phyloP scores from a whole-genome alignment of 2,797 vertebrate species.

The Steatocranus sp. region DNA sequence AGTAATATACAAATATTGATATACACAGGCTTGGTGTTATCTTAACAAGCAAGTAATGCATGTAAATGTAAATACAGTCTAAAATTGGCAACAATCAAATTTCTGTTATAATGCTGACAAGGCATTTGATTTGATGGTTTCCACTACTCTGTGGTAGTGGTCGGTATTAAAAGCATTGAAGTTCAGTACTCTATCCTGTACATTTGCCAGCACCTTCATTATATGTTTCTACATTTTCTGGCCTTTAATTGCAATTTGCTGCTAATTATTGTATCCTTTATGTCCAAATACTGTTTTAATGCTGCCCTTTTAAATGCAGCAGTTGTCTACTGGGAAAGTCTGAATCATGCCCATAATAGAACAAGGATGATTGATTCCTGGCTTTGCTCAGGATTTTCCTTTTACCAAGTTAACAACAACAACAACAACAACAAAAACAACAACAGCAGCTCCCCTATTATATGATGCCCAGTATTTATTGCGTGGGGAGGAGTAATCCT shows the following conservation, averaged over 20 bases:
- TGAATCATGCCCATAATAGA: slow-evolving; percentile 56
- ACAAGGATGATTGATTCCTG: slow-evolving; percentile 51
- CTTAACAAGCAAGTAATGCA: background rate
- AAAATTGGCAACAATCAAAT: background rate
- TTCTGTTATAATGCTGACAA: background rate
- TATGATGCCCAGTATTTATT: slow-evolving; percentile 38
- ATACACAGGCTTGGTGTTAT: background rate
- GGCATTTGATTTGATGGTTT: background rate
- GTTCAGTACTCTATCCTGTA: background rate
- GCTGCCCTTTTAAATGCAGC: slow-evolving; percentile 37
- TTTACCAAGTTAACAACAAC: slow-evolving; percentile 48
- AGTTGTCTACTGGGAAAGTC: slow-evolving; percentile 57
- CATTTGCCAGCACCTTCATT: background rate
- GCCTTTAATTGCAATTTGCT: background rate
- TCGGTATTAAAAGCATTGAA: background rate
- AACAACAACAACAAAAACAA: slow-evolving; percentile 40
- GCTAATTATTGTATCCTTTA: background rate
- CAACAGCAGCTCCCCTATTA: slow-evolving; percentile 20
- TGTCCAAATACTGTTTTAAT: slow-evolving; percentile 9
- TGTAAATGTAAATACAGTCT: background rate
- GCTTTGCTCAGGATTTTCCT: slow-evolving; percentile 48
- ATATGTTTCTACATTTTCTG: background rate
- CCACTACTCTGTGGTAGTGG: background rate
- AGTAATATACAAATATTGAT: background rate
- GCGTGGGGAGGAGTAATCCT: slow-evolving; percentile 38